These are phyloP conservation scores for Leptinotarsa undecemlineata DNA, from an alignment of 1,140 invertebrate species.

Conservation along the genomic window DNA sequence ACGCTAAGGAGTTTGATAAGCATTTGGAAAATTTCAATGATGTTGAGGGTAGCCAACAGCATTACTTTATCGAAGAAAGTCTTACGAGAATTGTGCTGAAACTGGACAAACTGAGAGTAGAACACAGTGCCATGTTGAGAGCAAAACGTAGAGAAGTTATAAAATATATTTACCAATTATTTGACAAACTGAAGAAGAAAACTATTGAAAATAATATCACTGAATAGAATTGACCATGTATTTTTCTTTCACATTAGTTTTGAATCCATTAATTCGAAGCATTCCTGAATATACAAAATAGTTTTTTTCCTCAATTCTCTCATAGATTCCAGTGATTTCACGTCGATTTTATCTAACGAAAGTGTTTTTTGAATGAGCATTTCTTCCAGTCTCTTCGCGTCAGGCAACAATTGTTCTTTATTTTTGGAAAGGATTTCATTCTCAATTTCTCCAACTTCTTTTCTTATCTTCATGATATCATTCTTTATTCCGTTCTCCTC, in stretches of 20 bases:
- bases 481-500: slow-evolving; percentile 18
- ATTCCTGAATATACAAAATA: slow-evolving; percentile 38
- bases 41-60: slow-evolving; percentile 26
- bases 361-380: slow-evolving; percentile 37
- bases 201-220: not conserved
- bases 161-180: slow-evolving; percentile 14
- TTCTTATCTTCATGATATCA: slow-evolving; percentile 30
- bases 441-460: slow-evolving; percentile 32
- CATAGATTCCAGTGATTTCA: slow-evolving; percentile 21
- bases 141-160: slow-evolving; percentile 8
- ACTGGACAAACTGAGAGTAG: slow-evolving; percentile 27
- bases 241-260: slow-evolving; percentile 26
- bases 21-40: slow-evolving; percentile 26
- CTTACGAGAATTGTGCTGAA: slow-evolving; percentile 26
- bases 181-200: slow-evolving; percentile 22
- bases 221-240: slow-evolving; percentile 5
- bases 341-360: slow-evolving; percentile 38
- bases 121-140: not conserved
- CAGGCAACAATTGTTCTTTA: slow-evolving; percentile 20
- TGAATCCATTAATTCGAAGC: slow-evolving; percentile 37
- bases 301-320: slow-evolving; percentile 36
- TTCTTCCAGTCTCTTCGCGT: slow-evolving; percentile 36
- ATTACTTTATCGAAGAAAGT: slow-evolving; percentile 35
- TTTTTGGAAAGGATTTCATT: slow-evolving; percentile 20
- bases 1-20: slow-evolving; percentile 22